Evolutionary conservation across 2,113 vertebrate genomes (phyloP).

Genomic region (Motacilla tschutschensis): DNA sequence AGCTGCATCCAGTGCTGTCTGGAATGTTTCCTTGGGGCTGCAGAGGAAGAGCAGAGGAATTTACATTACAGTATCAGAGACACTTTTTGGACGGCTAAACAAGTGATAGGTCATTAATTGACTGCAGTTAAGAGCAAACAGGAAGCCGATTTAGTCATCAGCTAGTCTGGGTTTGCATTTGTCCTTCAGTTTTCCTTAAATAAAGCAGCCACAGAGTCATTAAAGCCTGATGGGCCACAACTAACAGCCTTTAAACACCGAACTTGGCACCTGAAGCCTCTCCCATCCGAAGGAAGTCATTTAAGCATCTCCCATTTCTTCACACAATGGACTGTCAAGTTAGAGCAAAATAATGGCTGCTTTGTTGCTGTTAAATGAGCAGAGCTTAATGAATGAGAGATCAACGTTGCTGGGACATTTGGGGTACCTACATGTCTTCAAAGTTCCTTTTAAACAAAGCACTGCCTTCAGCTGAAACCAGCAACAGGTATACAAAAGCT

Average conservation of each 20-base stretch:
- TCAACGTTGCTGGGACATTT: background rate
- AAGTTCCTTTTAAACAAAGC: background rate
- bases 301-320: background rate
- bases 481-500: background rate
- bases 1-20: background rate
- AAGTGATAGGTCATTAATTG: background rate
- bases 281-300: background rate
- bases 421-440: background rate
- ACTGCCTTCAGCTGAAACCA: background rate
- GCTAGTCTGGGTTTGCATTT: background rate
- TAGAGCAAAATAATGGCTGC: background rate
- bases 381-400: background rate
- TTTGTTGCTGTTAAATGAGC: background rate
- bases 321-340: background rate
- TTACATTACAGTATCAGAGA: background rate
- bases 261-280: background rate
- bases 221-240: background rate
- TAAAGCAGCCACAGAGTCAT: background rate
- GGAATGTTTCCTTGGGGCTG: background rate
- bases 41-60: background rate
- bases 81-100: background rate
- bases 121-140: background rate
- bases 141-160: background rate
- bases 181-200: conserved; percentile 15
- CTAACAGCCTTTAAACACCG: background rate